These are phyloP conservation scores for Masnerella sp. DNA, from an alignment of 2,888 invertebrate genomes.

Conservation along the genomic window DNA sequence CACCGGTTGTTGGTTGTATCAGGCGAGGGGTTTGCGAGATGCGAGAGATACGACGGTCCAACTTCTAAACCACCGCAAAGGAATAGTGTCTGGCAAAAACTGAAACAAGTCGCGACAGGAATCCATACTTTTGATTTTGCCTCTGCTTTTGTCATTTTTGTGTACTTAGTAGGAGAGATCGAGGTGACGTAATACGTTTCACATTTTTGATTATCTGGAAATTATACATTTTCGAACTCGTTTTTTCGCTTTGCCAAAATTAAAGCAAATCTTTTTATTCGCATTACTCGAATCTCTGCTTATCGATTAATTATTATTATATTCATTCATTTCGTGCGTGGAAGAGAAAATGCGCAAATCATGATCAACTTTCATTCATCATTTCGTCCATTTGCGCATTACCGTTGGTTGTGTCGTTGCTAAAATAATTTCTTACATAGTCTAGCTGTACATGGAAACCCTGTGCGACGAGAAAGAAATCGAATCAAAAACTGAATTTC, in stretches of 20 bases:
- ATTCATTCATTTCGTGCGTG: too few relatives aligned
- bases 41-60: conserved; percentile 13
- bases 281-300: too few relatives aligned
- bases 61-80: conserved; percentile 8
- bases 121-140: conserved; percentile 21
- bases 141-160: neutral
- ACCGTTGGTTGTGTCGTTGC: conserved; percentile 1
- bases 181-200: too few relatives aligned
- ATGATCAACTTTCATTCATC: neutral
- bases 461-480: conserved; percentile 27
- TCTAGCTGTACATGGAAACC: conserved; percentile 9
- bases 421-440: conserved; percentile 12
- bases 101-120: conserved; percentile 23
- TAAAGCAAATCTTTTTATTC: too few relatives aligned
- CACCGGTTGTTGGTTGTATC: neutral
- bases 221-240: too few relatives aligned
- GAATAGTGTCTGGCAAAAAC: conserved; percentile 33
- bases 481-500: conserved; percentile 25
- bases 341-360: too few relatives aligned
- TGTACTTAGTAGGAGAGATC: too few relatives aligned
- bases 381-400: conserved; percentile 1
- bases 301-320: too few relatives aligned
- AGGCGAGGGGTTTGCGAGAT: conserved; percentile 5
- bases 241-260: too few relatives aligned
- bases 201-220: too few relatives aligned